Conservation (phyloP, 2,797 vertebrate species). For the Smutsia gigantea region DNA sequence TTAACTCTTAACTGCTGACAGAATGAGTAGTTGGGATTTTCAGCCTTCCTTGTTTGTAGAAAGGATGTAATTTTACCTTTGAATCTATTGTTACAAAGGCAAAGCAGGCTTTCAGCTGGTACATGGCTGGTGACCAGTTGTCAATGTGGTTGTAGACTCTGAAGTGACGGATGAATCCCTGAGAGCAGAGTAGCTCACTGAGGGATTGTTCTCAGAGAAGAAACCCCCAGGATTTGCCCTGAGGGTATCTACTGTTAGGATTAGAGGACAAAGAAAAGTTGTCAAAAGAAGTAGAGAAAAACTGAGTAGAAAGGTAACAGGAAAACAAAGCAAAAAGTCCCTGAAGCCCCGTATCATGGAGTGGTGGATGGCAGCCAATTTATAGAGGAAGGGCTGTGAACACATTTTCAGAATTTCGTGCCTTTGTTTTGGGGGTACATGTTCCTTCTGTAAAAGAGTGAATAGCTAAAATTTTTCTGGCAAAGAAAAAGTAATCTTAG, state of each 20-base stretch:
- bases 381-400: neutral
- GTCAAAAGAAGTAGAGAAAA: neutral
- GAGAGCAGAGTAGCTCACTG: neutral
- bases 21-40: neutral
- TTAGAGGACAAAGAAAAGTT: neutral
- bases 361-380: neutral
- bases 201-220: neutral
- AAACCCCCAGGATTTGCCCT: neutral
- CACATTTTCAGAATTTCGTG: neutral
- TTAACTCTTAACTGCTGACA: neutral
- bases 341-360: neutral
- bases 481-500: slow-evolving; percentile 3
- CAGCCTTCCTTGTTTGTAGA: neutral
- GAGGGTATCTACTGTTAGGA: neutral
- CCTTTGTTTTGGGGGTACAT: neutral
- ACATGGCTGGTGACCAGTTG: neutral
- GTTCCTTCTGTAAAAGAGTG: neutral
- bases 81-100: neutral
- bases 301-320: neutral
- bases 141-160: neutral
- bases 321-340: neutral
- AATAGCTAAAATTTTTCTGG: neutral
- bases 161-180: neutral
- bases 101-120: neutral
- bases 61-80: neutral